Conservation (phyloP, 2,797 vertebrate genomes). For the Hippocampus kuda region DNA sequence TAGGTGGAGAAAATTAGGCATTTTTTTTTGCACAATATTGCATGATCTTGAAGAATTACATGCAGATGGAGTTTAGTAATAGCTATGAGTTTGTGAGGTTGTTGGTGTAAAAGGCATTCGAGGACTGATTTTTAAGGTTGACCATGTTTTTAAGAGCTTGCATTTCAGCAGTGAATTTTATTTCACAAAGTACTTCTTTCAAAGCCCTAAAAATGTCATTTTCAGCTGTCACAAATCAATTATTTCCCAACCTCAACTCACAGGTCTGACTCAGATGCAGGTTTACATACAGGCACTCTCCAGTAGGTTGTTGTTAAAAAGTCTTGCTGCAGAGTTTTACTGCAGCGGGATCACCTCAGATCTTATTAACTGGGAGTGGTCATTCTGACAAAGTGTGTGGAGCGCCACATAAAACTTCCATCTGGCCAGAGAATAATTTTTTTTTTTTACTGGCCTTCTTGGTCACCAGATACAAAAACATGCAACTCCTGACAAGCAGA, state of each 20-base stretch:
- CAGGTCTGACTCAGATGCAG: background rate
- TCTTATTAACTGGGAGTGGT: slow-evolving; percentile 53
- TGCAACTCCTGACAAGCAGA: background rate
- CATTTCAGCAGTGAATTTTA: background rate
- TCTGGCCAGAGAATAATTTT: slow-evolving; percentile 28
- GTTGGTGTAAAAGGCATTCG: background rate
- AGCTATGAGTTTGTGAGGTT: background rate
- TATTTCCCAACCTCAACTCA: background rate
- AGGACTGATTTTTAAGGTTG: background rate
- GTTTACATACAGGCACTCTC: background rate
- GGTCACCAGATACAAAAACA: slow-evolving; percentile 4
- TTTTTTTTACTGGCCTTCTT: slow-evolving; percentile 15
- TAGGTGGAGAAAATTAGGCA: background rate
- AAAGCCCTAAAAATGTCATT: background rate
- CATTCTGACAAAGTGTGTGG: slow-evolving; percentile 43
- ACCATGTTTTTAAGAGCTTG: background rate
- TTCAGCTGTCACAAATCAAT: background rate
- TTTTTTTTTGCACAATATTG: background rate
- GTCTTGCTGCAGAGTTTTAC: slow-evolving; percentile 42
- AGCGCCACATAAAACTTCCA: slow-evolving; percentile 46
- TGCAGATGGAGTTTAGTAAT: background rate
- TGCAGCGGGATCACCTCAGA: slow-evolving; percentile 55
- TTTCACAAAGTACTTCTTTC: background rate
- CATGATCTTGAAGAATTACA: background rate
- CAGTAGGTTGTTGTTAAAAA: slow-evolving; percentile 43